Evolutionary conservation across 2,888 invertebrate species (phyloP).

Genomic region (Spisula solida): DNA sequence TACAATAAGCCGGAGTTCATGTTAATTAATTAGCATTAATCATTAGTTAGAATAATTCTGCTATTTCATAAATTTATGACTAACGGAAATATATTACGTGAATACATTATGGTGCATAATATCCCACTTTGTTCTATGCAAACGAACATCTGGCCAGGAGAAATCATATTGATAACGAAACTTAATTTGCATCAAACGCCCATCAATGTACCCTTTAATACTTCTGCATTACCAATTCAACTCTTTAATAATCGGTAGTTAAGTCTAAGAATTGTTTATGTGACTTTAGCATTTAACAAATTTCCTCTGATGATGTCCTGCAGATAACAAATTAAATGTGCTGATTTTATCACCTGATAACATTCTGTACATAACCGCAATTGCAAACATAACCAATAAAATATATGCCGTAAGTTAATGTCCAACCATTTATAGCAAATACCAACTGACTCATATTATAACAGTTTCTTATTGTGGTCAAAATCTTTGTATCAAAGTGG

Average conservation of each 20-base stretch:
- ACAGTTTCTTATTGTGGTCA: neutral
- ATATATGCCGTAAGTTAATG: constrained; percentile 7
- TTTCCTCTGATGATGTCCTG: constrained; percentile 24
- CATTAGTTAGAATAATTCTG: no score
- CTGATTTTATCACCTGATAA: constrained; percentile 52
- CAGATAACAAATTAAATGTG: constrained; percentile 40
- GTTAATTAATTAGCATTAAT: no score
- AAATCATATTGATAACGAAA: neutral
- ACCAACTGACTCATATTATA: neutral
- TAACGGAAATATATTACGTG: neutral
- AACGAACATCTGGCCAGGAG: neutral
- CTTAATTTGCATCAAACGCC: neutral
- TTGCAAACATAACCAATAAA: constrained; percentile 1
- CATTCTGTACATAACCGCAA: constrained; percentile 26
- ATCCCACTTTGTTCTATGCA: neutral
- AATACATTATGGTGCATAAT: neutral
- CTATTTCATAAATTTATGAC: no score
- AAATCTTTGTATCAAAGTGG: constrained; percentile 7
- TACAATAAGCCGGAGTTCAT: no score
- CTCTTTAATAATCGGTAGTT: neutral
- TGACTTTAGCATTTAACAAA: constrained; percentile 22
- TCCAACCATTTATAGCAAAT: constrained; percentile 10
- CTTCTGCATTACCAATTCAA: neutral
- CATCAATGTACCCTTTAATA: neutral
- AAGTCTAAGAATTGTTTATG: constrained; percentile 9